Evolutionary conservation across 2,888 invertebrate species (phyloP).

Genomic region (Norana najaformis): DNA sequence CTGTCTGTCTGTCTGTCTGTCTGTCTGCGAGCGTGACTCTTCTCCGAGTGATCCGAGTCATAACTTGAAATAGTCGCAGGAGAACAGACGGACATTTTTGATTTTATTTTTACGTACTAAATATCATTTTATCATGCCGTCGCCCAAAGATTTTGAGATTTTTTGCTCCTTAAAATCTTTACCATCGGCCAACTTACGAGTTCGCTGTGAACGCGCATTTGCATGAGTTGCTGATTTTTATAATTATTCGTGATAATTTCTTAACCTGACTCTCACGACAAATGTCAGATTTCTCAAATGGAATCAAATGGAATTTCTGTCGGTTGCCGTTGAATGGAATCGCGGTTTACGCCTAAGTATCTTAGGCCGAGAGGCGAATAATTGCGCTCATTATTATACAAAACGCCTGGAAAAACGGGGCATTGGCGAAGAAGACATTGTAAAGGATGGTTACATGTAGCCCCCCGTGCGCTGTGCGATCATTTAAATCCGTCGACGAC

Average conservation of each 20-base stretch:
- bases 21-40: not conserved
- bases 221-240: not conserved
- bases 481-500: not conserved
- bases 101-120: no score
- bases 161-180: no score
- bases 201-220: not conserved
- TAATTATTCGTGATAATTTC: not conserved
- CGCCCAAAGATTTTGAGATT: no score
- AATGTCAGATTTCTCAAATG: not conserved
- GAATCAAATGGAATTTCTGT: slow-evolving; percentile 13
- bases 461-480: not conserved
- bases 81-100: not conserved
- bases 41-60: slow-evolving; percentile 13
- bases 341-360: not conserved
- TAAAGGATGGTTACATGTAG: not conserved
- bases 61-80: not conserved
- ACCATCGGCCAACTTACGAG: no score
- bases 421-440: not conserved
- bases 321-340: not conserved
- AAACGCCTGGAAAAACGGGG: not conserved
- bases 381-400: not conserved
- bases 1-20: not conserved
- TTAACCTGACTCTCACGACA: not conserved
- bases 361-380: not conserved
- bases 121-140: no score